Percentiles rank a stretch among this genome's conserved stretches.
Conservation (phyloP, 2,113 vertebrate species). For the Marcusenius ussheri region DNA sequence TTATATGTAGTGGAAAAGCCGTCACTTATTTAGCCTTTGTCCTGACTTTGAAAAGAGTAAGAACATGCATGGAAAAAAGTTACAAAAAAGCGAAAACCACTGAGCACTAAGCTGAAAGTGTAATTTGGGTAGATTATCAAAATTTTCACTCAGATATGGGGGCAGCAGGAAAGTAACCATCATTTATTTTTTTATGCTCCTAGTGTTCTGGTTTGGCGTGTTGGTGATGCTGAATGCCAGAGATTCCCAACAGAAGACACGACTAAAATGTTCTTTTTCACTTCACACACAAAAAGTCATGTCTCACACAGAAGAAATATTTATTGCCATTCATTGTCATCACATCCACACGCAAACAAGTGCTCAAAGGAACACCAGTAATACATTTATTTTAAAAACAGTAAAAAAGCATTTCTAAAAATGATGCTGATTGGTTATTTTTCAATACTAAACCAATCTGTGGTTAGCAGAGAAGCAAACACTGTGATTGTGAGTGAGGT, state of each 20-base stretch:
- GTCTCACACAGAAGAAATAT: not conserved
- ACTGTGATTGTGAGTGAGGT: not conserved
- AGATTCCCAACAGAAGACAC: not conserved
- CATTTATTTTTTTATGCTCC: too few species aligned
- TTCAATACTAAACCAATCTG: not conserved
- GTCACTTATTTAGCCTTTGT: too few species aligned
- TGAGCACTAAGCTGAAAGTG: too few species aligned
- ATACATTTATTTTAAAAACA: not conserved
- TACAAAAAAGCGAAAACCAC: too few species aligned
- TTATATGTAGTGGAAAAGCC: not conserved
- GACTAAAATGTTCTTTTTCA: not conserved
- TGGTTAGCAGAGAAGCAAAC: not conserved
- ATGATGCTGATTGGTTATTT: not conserved
- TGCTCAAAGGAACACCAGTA: not conserved
- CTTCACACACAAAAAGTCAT: not conserved
- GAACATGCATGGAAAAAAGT: not conserved
- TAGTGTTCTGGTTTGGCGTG: too few species aligned
- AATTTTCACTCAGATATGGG: too few species aligned
- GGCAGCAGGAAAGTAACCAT: too few species aligned
- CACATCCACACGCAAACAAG: not conserved
- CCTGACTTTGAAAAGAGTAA: not conserved
- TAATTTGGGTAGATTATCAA: too few species aligned
- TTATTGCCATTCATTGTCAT: not conserved
- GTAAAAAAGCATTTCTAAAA: conserved; percentile 2
- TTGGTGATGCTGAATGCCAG: too few species aligned